Base-by-base conservation (phyloP, 1,140 invertebrate species). In the Coenobita brevimanus region DNA sequence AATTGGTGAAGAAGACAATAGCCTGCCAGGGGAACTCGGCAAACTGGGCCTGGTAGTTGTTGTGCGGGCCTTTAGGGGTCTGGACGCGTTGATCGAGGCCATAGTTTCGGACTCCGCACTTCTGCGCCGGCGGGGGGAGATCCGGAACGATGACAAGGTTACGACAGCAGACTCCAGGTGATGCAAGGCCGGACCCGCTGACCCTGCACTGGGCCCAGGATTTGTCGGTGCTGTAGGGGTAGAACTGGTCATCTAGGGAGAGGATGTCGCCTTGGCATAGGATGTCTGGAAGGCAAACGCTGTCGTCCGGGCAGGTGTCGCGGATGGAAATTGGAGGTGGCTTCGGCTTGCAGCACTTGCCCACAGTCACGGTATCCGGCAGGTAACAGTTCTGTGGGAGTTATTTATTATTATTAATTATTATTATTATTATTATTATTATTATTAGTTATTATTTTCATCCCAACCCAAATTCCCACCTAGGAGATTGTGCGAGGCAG, bases 21-120 rank as follows among this genome's bases (percentile, higher is more conserved):
- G 95, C 97, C 94, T 97, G 97, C 97, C 97, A 97, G 8, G 97
- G 97, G 91, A 97, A 97, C 93, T 98, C 97, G 89, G 96, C 94
- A 91, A 87, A 82, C 90, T 91, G 3, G 80, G 79, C 60, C 85
- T 90, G 82, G 1, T 89, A 89, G 54, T 91, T 91, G n/a, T n/a
- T n/a, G n/a, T n/a, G n/a, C n/a, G n/a, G n/a, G n/a, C n/a, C n/a
- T n/a, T n/a, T n/a, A n/a, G n/a, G n/a, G n/a, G n/a, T n/a, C 10
- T 54, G 30, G 17, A 89, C 75, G 24, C 86, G 86, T 8, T 67
- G 71, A 57, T 82, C 86, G 0, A 88, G 24, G 0, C 6, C 79
- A 15, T 36, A 1, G 17, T 76, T 82, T n/a, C 79, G 24, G 15
- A 82, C 79, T 24, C 86, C 82, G 15, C 89, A 89, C 13, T 80